These are phyloP conservation scores for Eupsittula cactorum DNA, from an alignment of 2,113 vertebrate species.

Conservation along the genomic window DNA sequence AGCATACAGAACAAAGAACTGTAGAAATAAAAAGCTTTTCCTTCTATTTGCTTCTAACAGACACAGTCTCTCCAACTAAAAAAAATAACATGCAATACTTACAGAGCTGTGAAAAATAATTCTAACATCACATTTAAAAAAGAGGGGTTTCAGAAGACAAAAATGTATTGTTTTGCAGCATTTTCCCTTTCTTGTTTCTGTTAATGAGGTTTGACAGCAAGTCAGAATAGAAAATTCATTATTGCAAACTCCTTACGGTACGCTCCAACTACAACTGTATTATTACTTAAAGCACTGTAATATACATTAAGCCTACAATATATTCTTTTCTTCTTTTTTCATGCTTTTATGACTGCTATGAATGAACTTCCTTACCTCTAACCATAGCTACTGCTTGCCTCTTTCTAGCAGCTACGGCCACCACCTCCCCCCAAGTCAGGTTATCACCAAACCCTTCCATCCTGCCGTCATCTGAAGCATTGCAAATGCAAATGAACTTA, in stretches of 20 bases:
- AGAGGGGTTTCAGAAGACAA: background rate
- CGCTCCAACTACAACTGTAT: background rate
- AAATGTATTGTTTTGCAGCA: background rate
- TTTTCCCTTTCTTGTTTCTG: background rate
- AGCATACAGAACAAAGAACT: background rate
- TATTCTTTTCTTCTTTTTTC: background rate
- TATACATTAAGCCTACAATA: too few relatives aligned
- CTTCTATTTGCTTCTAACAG: background rate
- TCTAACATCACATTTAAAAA: background rate
- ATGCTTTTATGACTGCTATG: background rate
- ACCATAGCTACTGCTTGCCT: background rate
- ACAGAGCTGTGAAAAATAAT: background rate
- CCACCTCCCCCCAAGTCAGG: background rate
- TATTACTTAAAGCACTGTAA: background rate
- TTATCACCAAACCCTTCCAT: background rate
- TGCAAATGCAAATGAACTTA: background rate
- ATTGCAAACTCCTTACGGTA: background rate
- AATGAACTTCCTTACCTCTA: background rate
- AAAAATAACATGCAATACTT: background rate
- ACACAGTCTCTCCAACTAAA: background rate
- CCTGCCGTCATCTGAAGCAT: background rate
- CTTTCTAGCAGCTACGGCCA: background rate
- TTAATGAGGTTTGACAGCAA: background rate
- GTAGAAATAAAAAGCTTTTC: background rate
- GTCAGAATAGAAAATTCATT: background rate